Conservation (phyloP, 2,888 invertebrate species). For the Cosmopolites sordidus region DNA sequence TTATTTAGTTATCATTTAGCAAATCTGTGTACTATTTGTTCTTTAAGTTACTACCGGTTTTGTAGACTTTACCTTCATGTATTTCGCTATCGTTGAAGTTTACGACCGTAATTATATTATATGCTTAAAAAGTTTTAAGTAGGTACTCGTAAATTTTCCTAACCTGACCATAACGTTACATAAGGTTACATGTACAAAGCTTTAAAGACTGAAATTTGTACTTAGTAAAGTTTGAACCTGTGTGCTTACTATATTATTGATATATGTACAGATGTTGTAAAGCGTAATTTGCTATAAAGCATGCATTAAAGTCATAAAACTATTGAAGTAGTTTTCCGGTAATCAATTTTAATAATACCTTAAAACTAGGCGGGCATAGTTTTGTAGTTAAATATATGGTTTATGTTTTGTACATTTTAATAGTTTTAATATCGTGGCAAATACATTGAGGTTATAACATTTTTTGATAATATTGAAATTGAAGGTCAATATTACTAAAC, state of each 20-base stretch:
- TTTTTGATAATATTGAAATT: no score
- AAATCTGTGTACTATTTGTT: no score
- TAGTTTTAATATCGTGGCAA: no score
- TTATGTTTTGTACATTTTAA: no score
- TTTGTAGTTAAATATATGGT: no score
- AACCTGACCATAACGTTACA: background rate
- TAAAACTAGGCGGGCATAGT: no score
- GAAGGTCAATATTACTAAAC: no score
- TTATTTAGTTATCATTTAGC: no score
- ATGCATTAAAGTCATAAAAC: background rate
- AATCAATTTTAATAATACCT: no score
- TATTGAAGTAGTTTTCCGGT: background rate
- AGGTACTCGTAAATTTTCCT: constrained; percentile 1
- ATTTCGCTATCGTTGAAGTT: background rate
- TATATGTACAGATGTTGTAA: background rate
- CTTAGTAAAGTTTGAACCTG: background rate
- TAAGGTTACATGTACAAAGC: background rate
- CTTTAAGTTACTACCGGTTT: no score
- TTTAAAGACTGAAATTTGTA: constrained; percentile 1
- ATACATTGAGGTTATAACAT: no score
- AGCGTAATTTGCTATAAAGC: background rate
- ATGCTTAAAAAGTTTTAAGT: constrained; percentile 2
- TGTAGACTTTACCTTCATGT: background rate
- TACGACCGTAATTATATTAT: background rate
- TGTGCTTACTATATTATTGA: background rate